Conservation (phyloP, 2,113 vertebrate species). For the Mastomys natalensis region DNA sequence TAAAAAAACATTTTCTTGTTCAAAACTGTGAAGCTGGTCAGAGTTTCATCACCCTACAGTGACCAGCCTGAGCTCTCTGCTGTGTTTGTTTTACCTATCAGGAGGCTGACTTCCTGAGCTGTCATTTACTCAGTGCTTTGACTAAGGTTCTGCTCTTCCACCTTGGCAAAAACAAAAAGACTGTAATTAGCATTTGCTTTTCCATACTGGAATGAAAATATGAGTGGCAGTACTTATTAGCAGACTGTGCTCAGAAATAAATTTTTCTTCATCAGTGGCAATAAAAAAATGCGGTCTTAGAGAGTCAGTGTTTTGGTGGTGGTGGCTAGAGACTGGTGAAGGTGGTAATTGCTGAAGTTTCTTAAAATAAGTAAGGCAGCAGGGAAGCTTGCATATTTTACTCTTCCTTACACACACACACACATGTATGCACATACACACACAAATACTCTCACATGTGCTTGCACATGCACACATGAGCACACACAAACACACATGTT, state of each 20-base stretch:
- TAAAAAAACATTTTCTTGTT: no score
- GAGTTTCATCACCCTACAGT: neutral
- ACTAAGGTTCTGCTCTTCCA: neutral
- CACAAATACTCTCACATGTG: no score
- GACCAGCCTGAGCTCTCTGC: neutral
- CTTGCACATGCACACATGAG: neutral
- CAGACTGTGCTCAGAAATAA: no score
- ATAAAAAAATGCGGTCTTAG: neutral
- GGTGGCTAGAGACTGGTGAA: neutral
- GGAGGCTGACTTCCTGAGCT: neutral
- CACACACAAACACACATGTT: neutral
- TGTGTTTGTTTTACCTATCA: neutral
- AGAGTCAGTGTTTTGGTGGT: neutral
- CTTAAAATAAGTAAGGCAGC: neutral
- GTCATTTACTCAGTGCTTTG: neutral
- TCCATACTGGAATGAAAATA: no score
- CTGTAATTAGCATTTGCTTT: neutral
- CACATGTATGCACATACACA: neutral
- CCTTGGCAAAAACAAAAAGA: neutral
- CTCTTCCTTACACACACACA: neutral
- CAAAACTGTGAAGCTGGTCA: no score
- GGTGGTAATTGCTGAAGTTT: neutral
- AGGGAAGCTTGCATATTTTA: neutral
- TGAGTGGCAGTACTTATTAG: no score
- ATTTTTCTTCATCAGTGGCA: no score